Conservation (phyloP, 1,140 invertebrate genomes). For the Drosophila arizonae region DNA sequence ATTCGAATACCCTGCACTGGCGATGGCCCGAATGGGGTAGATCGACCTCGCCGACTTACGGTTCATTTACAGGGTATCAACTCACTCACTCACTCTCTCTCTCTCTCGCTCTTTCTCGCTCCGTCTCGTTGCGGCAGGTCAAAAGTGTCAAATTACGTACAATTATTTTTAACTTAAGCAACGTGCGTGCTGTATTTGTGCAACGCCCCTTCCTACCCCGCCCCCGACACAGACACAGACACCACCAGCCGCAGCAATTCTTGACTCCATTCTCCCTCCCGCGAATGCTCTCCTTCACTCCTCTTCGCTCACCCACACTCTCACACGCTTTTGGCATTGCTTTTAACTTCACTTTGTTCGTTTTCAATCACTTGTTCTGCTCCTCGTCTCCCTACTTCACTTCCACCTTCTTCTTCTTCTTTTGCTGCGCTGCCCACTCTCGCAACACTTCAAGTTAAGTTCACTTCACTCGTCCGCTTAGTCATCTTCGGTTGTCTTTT, state of each 20-base stretch:
- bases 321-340: neutral
- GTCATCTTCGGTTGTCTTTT: slow-evolving; percentile 28
- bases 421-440: neutral
- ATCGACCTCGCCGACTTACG: no score
- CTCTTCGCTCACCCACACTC: neutral
- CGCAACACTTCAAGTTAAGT: neutral
- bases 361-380: slow-evolving; percentile 16
- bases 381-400: neutral
- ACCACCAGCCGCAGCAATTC: neutral
- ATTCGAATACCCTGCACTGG: no score
- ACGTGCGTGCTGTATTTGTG: slow-evolving; percentile 19
- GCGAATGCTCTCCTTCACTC: no score
- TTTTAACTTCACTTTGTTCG: neutral
- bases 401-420: neutral
- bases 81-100: no score
- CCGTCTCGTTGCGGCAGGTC: slow-evolving; percentile 63
- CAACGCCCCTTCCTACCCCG: no score
- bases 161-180: slow-evolving; percentile 61
- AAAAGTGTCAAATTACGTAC: slow-evolving; percentile 74
- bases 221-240: no score
- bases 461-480: slow-evolving; percentile 29
- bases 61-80: no score
- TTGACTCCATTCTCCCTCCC: neutral
- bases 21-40: no score
- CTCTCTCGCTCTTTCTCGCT: neutral